These are phyloP conservation scores for Phoeniculus purpureus DNA, from an alignment of 2,797 vertebrate species.

Conservation along the genomic window DNA sequence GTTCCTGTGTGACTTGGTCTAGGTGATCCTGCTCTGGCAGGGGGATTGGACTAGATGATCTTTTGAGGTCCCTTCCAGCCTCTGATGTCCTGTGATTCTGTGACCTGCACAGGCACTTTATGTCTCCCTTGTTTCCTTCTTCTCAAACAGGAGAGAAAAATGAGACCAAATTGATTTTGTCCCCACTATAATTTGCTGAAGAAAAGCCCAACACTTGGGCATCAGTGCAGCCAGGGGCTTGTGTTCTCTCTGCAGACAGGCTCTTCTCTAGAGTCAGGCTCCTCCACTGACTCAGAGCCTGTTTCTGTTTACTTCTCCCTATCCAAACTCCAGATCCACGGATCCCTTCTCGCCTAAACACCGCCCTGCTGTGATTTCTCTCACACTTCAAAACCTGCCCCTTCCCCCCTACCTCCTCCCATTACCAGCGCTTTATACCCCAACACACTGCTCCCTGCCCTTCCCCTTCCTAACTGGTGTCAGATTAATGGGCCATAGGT, in stretches of 20 bases:
- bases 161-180: background rate
- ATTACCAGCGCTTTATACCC: background rate
- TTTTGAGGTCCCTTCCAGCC: too few species aligned
- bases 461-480: background rate
- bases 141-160: background rate
- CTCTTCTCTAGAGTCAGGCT: background rate
- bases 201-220: background rate
- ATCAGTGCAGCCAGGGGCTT: background rate
- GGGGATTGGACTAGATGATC: too few species aligned
- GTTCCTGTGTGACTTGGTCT: too few species aligned
- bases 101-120: fast-evolving
- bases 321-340: background rate
- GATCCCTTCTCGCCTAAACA: slow-evolving; percentile 9
- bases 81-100: too few species aligned
- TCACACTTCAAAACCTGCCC: slow-evolving; percentile 1
- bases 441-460: background rate
- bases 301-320: slow-evolving; percentile 11
- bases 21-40: too few species aligned
- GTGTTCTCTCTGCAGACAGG: background rate
- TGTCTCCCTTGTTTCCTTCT: background rate
- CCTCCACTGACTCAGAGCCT: background rate
- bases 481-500: background rate
- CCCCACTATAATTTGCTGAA: background rate
- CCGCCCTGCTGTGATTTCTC: background rate
- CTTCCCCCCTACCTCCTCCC: background rate